Evolutionary conservation across 2,888 invertebrate species (phyloP), one percentile per base, ranked within the genome.

Genomic region (Chymomyza fuscimana): DNA sequence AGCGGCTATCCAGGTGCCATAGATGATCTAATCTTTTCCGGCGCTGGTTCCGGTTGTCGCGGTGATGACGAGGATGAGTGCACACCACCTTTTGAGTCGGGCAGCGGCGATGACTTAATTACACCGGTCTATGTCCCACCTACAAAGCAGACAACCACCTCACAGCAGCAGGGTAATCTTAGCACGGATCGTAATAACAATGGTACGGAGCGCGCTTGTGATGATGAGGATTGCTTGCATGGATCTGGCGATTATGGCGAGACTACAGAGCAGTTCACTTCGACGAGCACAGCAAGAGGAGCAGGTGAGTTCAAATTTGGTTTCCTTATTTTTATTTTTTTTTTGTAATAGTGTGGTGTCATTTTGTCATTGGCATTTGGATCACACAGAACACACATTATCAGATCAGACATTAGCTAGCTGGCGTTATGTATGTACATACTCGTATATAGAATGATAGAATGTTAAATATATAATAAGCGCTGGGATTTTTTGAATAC

Each of bases 11-110:
- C 95, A 0, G 94, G 94, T 9, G 94, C 96, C 1, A 94, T 96
- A 89, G 98, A 98, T 91, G 98, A 98, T 91, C 93, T 98, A 73
- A 96, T 98, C 66, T 97, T 96, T 92, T 97, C 97, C 9, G 98
- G 98, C 2, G 97, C 97, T 1, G 97, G 97, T 0, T 97, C 97
- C 4, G 97, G 97, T 0, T 98, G 98, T 88, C 94, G 96, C 59
- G 96, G 96, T 73, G 97, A 97, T 85, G 98, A 97, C 88, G 98
- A 98, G 90, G 98, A 97, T 86, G 97, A 97, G 80, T 98, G 98
- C 90, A 94, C 95, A 1, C 96, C 97, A 12, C 93, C 96, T 46
- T 96, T 96, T 50, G 96, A 97, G 82, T 94, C 95, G 1, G 96
- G 96, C 10, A 96, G 96, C 56, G 97, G 97, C 76, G 98, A 98